phyloP scores from a whole-genome alignment of 2,888 invertebrate species.

The Tetropium fuscum region DNA sequence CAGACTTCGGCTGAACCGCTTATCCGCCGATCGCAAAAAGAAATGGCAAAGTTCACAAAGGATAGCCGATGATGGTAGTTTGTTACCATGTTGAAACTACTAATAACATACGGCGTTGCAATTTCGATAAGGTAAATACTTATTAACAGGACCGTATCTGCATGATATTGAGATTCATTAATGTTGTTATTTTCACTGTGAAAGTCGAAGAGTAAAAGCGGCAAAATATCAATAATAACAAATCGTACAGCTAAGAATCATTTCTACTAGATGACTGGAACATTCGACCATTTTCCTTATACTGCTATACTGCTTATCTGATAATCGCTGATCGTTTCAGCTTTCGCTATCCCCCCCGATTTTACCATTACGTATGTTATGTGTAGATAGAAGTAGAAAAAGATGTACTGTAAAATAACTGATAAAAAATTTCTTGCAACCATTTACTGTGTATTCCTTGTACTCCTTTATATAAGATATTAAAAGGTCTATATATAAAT shows the following conservation, averaged over 20 bases:
- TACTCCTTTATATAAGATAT: too few relatives aligned
- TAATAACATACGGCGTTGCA: slow-evolving; percentile 54
- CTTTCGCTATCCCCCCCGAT: too few relatives aligned
- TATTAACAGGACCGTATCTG: slow-evolving; percentile 26
- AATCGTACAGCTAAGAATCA: background rate
- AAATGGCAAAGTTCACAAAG: slow-evolving; percentile 46
- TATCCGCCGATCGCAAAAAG: slow-evolving; percentile 48
- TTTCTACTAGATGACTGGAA: too few relatives aligned
- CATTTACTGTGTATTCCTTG: too few relatives aligned
- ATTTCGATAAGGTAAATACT: slow-evolving; percentile 51
- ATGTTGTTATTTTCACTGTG: background rate
- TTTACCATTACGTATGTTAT: too few relatives aligned
- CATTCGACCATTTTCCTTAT: too few relatives aligned
- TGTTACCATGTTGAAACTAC: slow-evolving; percentile 52
- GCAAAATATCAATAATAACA: background rate
- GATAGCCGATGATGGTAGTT: slow-evolving; percentile 48
- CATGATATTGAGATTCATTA: background rate
- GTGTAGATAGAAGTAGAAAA: too few relatives aligned
- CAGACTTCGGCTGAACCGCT: slow-evolving; percentile 34
- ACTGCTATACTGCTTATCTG: too few relatives aligned
- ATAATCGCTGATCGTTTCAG: too few relatives aligned
- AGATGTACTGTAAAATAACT: too few relatives aligned
- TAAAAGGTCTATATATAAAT: too few relatives aligned
- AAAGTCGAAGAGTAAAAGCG: background rate
- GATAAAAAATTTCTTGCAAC: too few relatives aligned